Conservation (phyloP, 2,113 vertebrate genomes). For the Tyrannus savana region DNA sequence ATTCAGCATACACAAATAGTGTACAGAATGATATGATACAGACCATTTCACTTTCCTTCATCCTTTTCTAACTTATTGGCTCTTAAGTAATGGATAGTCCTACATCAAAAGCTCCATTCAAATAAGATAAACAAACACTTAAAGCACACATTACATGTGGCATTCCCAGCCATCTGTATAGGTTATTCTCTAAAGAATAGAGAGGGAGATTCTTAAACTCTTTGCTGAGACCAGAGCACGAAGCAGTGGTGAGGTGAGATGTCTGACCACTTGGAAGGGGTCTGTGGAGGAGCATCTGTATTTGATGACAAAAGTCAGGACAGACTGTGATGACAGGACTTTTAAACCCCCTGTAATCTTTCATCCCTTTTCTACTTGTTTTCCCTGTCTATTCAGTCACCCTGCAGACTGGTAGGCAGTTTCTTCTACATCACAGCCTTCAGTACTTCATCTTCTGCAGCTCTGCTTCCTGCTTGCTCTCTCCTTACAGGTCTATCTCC, state of each 20-base stretch:
- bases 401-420: not conserved
- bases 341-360: not conserved
- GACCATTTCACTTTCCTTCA: conserved; percentile 26
- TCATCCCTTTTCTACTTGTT: not conserved
- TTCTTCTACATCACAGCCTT: not conserved
- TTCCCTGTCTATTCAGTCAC: not conserved
- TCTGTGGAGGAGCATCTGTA: not conserved
- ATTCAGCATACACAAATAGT: not conserved
- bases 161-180: not conserved
- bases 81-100: conserved; percentile 35
- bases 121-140: conserved; percentile 30
- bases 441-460: not conserved
- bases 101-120: not conserved
- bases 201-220: not conserved
- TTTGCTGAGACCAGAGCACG: not conserved
- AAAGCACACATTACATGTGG: not conserved
- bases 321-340: not conserved
- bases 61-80: not conserved
- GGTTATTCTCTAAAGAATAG: not conserved
- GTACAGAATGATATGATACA: conserved; percentile 13
- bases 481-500: not conserved
- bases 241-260: not conserved
- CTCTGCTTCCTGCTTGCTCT: not conserved
- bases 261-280: not conserved
- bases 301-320: not conserved